Conservation (phyloP, 2,797 vertebrate species). For the Halcyon badia region DNA sequence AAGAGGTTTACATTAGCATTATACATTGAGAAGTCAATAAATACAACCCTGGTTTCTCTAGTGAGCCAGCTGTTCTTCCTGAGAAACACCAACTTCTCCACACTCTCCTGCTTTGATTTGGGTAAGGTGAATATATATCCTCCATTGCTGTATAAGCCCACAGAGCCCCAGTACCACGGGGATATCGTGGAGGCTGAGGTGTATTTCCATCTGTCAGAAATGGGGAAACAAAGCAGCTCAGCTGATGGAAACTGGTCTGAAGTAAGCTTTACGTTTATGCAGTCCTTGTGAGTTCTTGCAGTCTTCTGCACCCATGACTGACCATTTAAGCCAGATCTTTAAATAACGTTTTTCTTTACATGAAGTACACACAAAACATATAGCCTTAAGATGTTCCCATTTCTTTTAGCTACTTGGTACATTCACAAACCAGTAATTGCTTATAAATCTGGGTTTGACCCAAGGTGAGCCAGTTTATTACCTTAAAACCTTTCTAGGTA, state of each 20-base stretch:
- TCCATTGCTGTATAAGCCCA: conserved; percentile 66
- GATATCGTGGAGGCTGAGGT: background rate
- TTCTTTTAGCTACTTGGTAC: background rate
- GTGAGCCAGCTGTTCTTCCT: conserved; percentile 74
- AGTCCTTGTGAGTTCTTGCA: background rate
- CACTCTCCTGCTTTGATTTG: conserved; percentile 59
- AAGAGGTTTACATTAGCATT: conserved; percentile 80
- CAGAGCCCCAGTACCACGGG: conserved; percentile 68
- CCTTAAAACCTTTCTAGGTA: background rate
- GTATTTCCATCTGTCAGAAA: conserved; percentile 70
- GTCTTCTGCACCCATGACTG: background rate
- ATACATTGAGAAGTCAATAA: conserved; percentile 80
- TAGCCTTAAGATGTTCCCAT: background rate
- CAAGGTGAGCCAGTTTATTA: background rate
- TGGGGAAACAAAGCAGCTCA: background rate
- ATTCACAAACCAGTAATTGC: background rate
- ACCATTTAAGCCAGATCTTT: background rate
- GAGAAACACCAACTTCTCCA: conserved; percentile 63
- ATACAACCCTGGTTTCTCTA: conserved; percentile 74
- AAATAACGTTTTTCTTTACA: background rate
- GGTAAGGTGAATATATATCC: conserved; percentile 73
- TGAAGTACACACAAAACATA: fast-evolving
- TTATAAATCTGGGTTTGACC: background rate
- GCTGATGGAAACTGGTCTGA: background rate
- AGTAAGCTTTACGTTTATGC: background rate